A percentile compares a stretch with the other conserved stretches of the same genome.
Evolutionary conservation across 2,797 vertebrate genomes (phyloP).

Genomic region (Eulemur rubriventer): DNA sequence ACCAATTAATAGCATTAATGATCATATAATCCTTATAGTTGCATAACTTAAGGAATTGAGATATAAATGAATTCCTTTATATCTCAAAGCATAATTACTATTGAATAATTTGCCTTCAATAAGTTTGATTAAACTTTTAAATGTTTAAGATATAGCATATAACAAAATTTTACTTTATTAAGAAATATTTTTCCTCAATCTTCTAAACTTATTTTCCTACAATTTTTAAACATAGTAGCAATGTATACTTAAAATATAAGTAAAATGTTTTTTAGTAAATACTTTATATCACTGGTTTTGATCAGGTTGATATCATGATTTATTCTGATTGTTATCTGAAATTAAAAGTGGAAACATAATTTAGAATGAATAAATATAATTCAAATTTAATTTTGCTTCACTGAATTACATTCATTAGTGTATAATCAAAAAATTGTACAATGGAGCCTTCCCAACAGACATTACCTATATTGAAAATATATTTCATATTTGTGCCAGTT

Average conservation of each 20-base stretch:
- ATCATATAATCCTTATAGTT: neutral
- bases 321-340: neutral
- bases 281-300: neutral
- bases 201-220: neutral
- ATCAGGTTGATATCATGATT: neutral
- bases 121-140: constrained; percentile 3
- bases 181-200: neutral
- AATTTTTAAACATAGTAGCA: neutral
- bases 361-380: neutral
- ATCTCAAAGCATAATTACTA: neutral
- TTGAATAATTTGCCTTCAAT: neutral
- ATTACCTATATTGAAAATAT: neutral
- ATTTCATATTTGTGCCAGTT: neutral
- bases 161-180: neutral
- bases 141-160: neutral
- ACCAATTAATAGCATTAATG: neutral
- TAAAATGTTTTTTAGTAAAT: neutral
- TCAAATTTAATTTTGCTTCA: constrained; percentile 20
- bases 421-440: neutral
- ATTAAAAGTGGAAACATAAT: neutral
- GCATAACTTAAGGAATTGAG: neutral
- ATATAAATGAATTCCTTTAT: neutral
- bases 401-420: neutral
- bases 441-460: neutral
- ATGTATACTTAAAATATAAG: neutral